Evolutionary conservation across 2,113 vertebrate species (phyloP).

Genomic region (Redunca redunca): DNA sequence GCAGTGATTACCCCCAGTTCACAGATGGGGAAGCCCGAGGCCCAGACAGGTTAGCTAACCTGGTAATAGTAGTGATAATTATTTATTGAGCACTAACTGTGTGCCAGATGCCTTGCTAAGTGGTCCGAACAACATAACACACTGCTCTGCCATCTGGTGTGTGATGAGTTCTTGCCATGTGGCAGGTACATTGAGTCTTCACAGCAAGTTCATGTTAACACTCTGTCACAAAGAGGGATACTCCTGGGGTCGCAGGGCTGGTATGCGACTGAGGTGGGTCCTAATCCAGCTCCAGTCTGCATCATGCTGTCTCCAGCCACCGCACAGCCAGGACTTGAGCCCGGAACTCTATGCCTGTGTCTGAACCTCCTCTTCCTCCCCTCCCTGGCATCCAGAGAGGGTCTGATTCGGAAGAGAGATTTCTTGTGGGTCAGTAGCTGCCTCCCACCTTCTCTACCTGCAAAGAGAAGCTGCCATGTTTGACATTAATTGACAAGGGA

Average conservation of each 20-base stretch:
- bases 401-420: neutral
- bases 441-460: neutral
- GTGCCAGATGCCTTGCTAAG: neutral
- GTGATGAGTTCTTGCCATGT: neutral
- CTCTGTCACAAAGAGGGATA: too few relatives aligned
- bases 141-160: too few relatives aligned
- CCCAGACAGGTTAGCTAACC: neutral
- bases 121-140: too few relatives aligned
- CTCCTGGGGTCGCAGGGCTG: neutral
- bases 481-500: conserved; percentile 64
- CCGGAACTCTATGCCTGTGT: accelerated
- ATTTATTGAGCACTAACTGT: neutral
- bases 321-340: neutral
- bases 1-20: neutral
- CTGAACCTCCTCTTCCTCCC: neutral
- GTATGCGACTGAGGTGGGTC: neutral
- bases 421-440: neutral
- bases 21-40: conserved; percentile 28
- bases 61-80: neutral
- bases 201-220: neutral
- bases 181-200: neutral
- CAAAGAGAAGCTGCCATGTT: conserved; percentile 23
- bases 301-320: neutral
- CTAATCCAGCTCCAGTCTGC: neutral
- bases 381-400: neutral